These are phyloP conservation scores for Onthophagus sagittarius DNA, from an alignment of 2,888 invertebrate genomes.

Conservation along the genomic window DNA sequence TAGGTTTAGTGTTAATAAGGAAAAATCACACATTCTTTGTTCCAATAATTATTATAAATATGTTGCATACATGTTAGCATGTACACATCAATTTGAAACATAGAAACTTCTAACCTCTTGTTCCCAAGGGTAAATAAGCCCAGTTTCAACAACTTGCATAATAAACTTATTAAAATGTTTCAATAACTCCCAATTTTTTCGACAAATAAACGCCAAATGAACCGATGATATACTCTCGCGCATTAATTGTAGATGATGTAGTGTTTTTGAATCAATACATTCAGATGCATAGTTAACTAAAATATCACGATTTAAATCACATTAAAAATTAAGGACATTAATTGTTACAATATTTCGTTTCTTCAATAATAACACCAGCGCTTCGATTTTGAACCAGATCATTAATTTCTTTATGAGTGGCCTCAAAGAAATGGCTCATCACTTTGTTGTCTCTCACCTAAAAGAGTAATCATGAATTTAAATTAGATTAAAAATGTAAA, in stretches of 20 bases:
- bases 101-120: constrained; percentile 3
- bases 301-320: background rate
- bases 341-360: background rate
- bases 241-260: background rate
- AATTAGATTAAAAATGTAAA: background rate
- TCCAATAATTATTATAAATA: too few relatives aligned
- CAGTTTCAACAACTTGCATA: background rate
- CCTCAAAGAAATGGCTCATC: background rate
- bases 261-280: background rate
- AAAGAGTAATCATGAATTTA: background rate
- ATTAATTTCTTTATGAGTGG: background rate
- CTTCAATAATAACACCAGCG: background rate
- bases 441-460: background rate
- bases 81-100: background rate
- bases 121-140: constrained; percentile 2
- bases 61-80: too few relatives aligned
- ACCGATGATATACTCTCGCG: background rate
- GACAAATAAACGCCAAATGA: background rate
- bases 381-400: background rate
- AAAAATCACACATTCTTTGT: too few relatives aligned
- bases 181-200: background rate
- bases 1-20: too few relatives aligned
- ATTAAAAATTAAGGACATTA: background rate
- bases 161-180: background rate
- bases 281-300: background rate